A percentile compares a stretch with the other conserved stretches of the same genome.
Evolutionary conservation across 1,140 invertebrate genomes (phyloP).

Genomic region (Octopus sinensis): DNA sequence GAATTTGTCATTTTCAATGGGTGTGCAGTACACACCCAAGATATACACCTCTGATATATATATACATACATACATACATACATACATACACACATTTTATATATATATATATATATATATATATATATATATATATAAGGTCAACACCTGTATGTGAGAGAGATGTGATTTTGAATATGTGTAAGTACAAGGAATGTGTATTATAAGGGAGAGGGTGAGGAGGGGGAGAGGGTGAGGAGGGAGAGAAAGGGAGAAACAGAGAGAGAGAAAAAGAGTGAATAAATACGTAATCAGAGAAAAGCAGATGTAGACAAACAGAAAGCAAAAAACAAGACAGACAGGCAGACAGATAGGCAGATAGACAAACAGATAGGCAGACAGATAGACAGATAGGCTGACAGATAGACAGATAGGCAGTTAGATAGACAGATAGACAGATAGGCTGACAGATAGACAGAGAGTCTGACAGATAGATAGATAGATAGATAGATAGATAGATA

Average conservation of each 20-base stretch:
- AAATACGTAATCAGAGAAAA: background rate
- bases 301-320: background rate
- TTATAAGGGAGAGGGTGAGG: too few species aligned
- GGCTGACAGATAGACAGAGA: background rate
- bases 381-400: background rate
- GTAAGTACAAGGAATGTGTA: too few species aligned
- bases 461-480: background rate
- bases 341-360: background rate
- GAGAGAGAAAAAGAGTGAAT: background rate
- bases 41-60: too few species aligned
- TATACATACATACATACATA: too few species aligned
- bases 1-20: too few species aligned
- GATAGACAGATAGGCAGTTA: background rate
- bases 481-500: background rate
- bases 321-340: background rate
- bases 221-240: too few species aligned
- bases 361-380: background rate
- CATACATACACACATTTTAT: too few species aligned
- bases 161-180: too few species aligned
- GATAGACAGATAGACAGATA: background rate
- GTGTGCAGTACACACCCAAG: too few species aligned
- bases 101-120: background rate
- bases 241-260: too few species aligned
- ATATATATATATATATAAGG: background rate
- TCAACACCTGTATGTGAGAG: too few species aligned